A percentile compares a stretch with the other conserved stretches of the same genome.
phyloP scores from a whole-genome alignment of 2,113 vertebrate species.

The Oncorhynchus keta region DNA sequence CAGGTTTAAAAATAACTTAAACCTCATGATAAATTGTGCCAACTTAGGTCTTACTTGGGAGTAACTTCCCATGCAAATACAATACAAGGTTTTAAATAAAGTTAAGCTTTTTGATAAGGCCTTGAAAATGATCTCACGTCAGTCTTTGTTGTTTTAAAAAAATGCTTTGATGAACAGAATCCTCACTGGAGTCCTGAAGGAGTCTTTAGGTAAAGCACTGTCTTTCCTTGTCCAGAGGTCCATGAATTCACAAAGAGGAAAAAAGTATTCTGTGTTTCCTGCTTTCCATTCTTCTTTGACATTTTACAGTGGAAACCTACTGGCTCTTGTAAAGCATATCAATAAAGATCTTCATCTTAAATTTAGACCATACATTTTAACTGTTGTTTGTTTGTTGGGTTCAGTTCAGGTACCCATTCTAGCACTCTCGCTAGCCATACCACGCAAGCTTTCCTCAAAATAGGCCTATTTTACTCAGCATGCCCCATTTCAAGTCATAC shows the following conservation, averaged over 20 bases:
- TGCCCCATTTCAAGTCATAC: neutral
- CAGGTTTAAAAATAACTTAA: neutral
- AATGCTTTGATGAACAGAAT: neutral
- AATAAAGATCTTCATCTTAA: too few relatives aligned
- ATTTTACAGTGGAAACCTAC: too few relatives aligned
- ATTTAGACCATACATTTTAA: too few relatives aligned
- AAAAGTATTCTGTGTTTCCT: too few relatives aligned
- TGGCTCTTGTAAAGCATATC: too few relatives aligned
- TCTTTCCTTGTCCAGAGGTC: too few relatives aligned
- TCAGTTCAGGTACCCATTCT: neutral
- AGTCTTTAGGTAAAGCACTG: too few relatives aligned
- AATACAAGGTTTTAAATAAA: neutral
- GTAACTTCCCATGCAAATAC: slow-evolving; percentile 32
- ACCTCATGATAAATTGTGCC: neutral
- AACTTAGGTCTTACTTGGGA: neutral
- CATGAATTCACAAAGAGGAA: too few relatives aligned
- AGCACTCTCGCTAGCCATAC: neutral
- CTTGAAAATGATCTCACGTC: neutral
- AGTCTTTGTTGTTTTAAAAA: neutral
- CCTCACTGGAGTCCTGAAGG: too few relatives aligned
- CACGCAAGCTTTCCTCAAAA: neutral
- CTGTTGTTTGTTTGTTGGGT: too few relatives aligned
- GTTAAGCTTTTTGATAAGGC: too few relatives aligned
- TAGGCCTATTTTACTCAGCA: neutral
- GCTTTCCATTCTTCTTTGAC: too few relatives aligned